phyloP scores from a whole-genome alignment of 2,888 invertebrate species.

The Drosophila helvetica region DNA sequence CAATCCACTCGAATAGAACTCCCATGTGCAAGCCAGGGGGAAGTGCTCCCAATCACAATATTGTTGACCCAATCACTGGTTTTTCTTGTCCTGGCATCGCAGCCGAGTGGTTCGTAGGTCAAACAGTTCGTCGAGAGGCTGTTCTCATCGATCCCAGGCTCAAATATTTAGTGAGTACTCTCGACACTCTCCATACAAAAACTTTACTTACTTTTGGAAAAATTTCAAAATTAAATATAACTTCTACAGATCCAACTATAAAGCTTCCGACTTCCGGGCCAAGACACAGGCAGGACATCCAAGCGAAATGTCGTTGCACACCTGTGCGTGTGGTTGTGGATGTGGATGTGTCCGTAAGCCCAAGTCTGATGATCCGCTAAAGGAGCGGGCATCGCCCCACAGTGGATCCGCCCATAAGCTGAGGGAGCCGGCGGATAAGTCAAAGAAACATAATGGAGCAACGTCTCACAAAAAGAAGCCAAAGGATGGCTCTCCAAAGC shows the following conservation, averaged over 20 bases:
- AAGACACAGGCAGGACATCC: neutral
- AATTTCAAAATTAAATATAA: neutral
- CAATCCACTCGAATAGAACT: neutral
- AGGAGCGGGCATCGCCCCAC: neutral
- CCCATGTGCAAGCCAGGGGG: neutral
- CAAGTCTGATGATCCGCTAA: neutral
- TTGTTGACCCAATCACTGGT: neutral
- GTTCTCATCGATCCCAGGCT: neutral
- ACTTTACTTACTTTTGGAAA: neutral
- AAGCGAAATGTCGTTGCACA: neutral
- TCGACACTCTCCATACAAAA: neutral
- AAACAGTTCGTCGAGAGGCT: neutral
- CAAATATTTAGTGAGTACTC: neutral
- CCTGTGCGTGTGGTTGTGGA: neutral
- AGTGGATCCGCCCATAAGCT: neutral
- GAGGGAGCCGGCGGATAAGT: no score
- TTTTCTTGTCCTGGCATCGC: neutral
- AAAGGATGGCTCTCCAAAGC: no score
- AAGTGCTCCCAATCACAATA: neutral
- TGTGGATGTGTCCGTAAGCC: neutral
- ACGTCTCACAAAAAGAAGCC: neutral
- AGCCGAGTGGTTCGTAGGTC: neutral
- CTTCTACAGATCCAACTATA: neutral
- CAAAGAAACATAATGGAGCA: no score
- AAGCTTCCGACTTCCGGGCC: neutral